Evolutionary conservation across 2,797 vertebrate species (phyloP), one percentile per base, ranked within the genome.

Genomic region (Rhabdomys pumilio): DNA sequence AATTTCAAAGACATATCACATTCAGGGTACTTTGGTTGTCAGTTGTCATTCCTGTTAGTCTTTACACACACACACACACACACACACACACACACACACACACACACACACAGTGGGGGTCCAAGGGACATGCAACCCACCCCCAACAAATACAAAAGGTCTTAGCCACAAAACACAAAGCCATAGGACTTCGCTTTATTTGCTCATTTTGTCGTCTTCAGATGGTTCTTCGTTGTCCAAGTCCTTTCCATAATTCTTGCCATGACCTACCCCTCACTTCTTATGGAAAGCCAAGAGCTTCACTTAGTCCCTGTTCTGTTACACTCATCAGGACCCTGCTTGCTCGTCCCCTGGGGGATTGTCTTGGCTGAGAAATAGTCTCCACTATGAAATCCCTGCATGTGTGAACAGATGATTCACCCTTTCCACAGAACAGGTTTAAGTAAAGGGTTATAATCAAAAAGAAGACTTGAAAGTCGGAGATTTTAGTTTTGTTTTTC

Each of bases 291-390:
- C 29, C 5, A 75, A 38, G 26, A 75, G 87, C 34, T 94, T 86
- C 77, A 89, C 41, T 69, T 11, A 47, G 24, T 41, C 76, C 12
- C 41, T 90, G 1, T 55, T 84, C 59, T 95, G 38, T 72, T 84
- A 12, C 34, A 50, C 83, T 86, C n/a, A 53, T 89, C 7, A 44
- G 61, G 61, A 84, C 10, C 29, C 77, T 55, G 65, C 34, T 65
- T 69, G 19, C 65, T 91, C 2, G 38, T 65, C 55, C 15, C 55
- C 47, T 77, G 83, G 72, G 26, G 57, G 24, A 34, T 17, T 85
- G 26, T 87, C 93, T 94, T 94, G 57, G n/a, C 59, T 92, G 90
- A 96, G 89, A 97, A 97, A 93, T 38, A 87, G 83, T 89, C 44
- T 75, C 41, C 14, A 19, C 50, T 53, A 75, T 89, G 82, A 69